phyloP scores from a whole-genome alignment of 2,113 vertebrate species.

The Zosterops lateralis region DNA sequence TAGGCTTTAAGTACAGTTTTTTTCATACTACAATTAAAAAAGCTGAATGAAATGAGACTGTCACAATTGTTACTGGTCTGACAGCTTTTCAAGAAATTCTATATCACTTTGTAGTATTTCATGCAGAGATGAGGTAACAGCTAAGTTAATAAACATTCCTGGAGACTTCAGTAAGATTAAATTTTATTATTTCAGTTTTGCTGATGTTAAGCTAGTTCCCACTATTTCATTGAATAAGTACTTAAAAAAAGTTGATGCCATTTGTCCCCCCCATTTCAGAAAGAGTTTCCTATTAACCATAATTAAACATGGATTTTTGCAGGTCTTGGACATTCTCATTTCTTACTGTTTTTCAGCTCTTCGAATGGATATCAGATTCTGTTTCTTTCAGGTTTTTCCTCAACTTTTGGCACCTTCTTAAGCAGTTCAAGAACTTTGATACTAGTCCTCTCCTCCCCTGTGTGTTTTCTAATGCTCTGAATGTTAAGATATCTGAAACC shows the following conservation, averaged over 20 bases:
- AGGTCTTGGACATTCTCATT: background rate
- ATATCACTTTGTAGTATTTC: background rate
- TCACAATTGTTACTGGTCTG: background rate
- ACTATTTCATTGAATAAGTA: background rate
- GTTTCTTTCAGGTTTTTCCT: slow-evolving; percentile 1
- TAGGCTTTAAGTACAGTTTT: background rate
- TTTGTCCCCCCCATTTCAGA: background rate
- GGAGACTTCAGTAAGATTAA: background rate
- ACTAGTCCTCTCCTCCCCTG: background rate
- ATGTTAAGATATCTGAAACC: background rate
- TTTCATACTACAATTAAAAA: background rate
- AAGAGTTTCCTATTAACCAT: background rate
- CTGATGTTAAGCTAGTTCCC: background rate
- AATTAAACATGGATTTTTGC: slow-evolving; percentile 23
- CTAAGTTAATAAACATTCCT: background rate
- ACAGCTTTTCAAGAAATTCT: slow-evolving; percentile 10
- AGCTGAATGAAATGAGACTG: background rate
- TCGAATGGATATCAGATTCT: background rate
- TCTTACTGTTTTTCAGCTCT: slow-evolving; percentile 8
- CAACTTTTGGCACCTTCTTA: background rate
- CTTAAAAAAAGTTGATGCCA: rapidly evolving
- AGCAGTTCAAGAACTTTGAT: background rate
- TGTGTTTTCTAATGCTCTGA: background rate
- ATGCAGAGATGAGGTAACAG: background rate
- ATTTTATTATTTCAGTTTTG: background rate